phyloP scores from a whole-genome alignment of 2,113 vertebrate genomes.

The Epinephelus fuscoguttatus region DNA sequence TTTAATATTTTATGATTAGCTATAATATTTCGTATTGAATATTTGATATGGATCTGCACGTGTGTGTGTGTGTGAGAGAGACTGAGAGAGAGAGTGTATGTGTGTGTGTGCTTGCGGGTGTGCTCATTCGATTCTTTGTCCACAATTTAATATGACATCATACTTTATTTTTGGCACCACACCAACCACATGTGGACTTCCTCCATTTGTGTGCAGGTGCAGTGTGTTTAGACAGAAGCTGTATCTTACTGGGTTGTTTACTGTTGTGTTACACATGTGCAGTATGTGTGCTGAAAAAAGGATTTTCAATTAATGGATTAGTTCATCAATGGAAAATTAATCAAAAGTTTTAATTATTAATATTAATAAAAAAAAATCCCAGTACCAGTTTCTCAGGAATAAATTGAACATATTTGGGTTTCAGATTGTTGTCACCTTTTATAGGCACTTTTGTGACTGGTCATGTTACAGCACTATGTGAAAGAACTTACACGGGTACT shows the following conservation, averaged over 20 bases:
- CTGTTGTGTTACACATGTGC: not conserved
- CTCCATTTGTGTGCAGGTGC: constrained; percentile 55
- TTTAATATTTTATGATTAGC: constrained; percentile 73
- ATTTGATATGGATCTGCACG: constrained; percentile 45
- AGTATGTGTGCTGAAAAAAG: not conserved
- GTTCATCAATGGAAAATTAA: not conserved
- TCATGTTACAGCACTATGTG: too few species aligned
- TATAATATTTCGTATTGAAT: constrained; percentile 63
- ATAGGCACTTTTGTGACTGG: too few species aligned
- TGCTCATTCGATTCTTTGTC: constrained; percentile 17
- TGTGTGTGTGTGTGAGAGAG: constrained; percentile 3
- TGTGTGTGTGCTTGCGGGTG: not conserved
- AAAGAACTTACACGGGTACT: too few species aligned
- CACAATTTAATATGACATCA: constrained; percentile 60
- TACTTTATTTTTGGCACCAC: constrained; percentile 57
- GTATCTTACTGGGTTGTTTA: not conserved
- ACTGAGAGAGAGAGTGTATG: not conserved
- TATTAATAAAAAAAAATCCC: not conserved
- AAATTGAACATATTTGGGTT: not conserved
- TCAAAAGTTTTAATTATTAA: too few species aligned
- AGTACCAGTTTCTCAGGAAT: not conserved
- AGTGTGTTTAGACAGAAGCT: constrained; percentile 15
- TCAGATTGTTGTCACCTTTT: not conserved
- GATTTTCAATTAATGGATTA: not conserved
- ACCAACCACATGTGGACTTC: constrained; percentile 43